Evolutionary conservation across 1,140 invertebrate species (phyloP).

Genomic region (Gryon sp.): DNA sequence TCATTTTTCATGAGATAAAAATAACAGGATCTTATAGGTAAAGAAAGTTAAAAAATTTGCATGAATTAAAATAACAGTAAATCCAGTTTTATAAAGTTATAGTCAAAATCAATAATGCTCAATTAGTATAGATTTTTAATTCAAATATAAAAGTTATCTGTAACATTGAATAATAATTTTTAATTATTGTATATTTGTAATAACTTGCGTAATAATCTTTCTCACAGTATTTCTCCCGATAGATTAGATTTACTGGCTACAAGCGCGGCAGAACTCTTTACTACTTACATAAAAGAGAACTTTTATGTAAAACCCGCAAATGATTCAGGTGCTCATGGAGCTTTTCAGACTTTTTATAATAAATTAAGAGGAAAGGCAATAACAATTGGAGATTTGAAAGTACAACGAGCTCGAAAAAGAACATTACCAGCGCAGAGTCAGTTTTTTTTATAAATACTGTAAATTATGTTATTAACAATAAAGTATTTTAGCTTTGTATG

Average conservation of each 20-base stretch:
- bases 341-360: conserved; percentile 24
- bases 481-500: not conserved
- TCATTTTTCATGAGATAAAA: too few species aligned
- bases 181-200: too few species aligned
- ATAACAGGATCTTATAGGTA: too few species aligned
- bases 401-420: conserved; percentile 1
- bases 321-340: conserved; percentile 21
- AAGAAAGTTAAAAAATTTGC: too few species aligned
- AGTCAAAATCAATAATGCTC: too few species aligned
- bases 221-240: conserved; percentile 21
- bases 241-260: conserved; percentile 30
- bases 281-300: conserved; percentile 6
- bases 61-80: too few species aligned
- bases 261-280: conserved; percentile 14
- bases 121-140: too few species aligned
- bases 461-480: conserved; percentile 1
- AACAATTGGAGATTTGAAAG: conserved; percentile 4
- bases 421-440: not conserved
- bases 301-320: conserved; percentile 7
- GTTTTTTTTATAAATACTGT: not conserved
- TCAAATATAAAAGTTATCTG: too few species aligned
- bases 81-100: too few species aligned
- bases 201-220: too few species aligned
- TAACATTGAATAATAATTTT: too few species aligned
- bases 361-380: conserved; percentile 34